A percentile compares a stretch with the other conserved stretches of the same genome.
phyloP scores from a whole-genome alignment of 2,113 vertebrate species.

The Atrichornis clamosus region DNA sequence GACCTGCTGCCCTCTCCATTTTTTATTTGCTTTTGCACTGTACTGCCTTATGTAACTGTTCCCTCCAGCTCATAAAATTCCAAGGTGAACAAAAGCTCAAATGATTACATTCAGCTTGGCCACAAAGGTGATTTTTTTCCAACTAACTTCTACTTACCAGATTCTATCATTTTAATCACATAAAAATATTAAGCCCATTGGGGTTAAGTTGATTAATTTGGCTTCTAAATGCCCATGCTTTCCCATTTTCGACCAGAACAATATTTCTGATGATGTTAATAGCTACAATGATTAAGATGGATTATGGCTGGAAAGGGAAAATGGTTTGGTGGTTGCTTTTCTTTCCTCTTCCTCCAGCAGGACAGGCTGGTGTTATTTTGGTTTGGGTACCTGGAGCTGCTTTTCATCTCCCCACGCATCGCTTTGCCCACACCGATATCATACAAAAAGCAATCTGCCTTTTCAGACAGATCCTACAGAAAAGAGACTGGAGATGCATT shows the following conservation, averaged over 20 bases:
- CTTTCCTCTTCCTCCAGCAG: not conserved
- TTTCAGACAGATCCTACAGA: not conserved
- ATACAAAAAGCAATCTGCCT: not conserved
- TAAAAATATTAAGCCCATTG: not conserved
- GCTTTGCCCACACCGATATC: accelerated
- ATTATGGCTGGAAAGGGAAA: slow-evolving; percentile 7
- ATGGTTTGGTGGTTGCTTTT: not conserved
- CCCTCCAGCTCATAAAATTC: slow-evolving; percentile 45
- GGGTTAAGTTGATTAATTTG: not conserved
- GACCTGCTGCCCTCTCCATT: slow-evolving; percentile 14
- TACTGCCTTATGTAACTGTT: slow-evolving; percentile 57
- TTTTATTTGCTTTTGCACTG: slow-evolving; percentile 48
- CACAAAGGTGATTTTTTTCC: slow-evolving; percentile 25
- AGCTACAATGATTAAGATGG: not conserved
- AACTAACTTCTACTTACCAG: not conserved
- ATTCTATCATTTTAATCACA: slow-evolving; percentile 37
- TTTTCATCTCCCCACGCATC: not conserved
- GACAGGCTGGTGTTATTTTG: not conserved
- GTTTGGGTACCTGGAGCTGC: not conserved
- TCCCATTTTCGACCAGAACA: not conserved
- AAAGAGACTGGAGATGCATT: not conserved
- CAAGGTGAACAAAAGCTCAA: slow-evolving; percentile 62
- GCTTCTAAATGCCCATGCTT: not conserved
- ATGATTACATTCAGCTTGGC: not conserved
- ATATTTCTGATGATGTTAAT: not conserved